Evolutionary conservation across 2,888 invertebrate genomes (phyloP), one percentile per base, ranked within the genome.

Genomic region (Halocaridina rubra): DNA sequence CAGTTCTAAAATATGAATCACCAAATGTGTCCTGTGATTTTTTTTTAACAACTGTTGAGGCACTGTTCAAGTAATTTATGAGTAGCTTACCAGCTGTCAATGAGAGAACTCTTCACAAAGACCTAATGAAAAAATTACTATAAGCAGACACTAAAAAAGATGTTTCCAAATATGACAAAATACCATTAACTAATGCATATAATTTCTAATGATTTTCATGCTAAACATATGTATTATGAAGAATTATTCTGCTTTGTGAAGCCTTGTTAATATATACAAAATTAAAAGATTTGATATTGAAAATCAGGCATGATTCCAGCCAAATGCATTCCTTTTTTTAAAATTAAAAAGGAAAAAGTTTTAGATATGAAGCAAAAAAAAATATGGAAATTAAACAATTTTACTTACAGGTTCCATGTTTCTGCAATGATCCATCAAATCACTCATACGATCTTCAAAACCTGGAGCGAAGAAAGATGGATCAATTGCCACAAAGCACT

Each of bases 401-500:
- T 29, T 22, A 19, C 81, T 75, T 33, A 87, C 87, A 64, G 95
- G 94, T 87, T 94, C 93, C 88, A 95, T 90, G 46, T 92, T 90
- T 86, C 97, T 92, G 89, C 96, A 92, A 84, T 93, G 92, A n/a
- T 92, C 90, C 90, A 97, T 93, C 67, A 96, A 92, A 85, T 95
- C 94, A 0, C 92, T 91, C 90, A 98, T 92, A 61, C 97, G 92
- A 3, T 94, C 94, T 75, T 94, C 93, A 89, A 97, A 96, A 1
- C 95, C 94, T 0, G 95, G 94, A 0, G 94, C 96, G 91, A 98
- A 98, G 89, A 93, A 94, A 16, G 93, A 92, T 0, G 97, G 97
- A 92, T 98, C 93, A 3, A 98, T 93, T 0, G 96, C 97, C 78
- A 97, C 93, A 90, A 97, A 98, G 89, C 96, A 96, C 89, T 98